These are phyloP conservation scores for Promerops cafer DNA, from an alignment of 2,113 vertebrate species.

Conservation along the genomic window DNA sequence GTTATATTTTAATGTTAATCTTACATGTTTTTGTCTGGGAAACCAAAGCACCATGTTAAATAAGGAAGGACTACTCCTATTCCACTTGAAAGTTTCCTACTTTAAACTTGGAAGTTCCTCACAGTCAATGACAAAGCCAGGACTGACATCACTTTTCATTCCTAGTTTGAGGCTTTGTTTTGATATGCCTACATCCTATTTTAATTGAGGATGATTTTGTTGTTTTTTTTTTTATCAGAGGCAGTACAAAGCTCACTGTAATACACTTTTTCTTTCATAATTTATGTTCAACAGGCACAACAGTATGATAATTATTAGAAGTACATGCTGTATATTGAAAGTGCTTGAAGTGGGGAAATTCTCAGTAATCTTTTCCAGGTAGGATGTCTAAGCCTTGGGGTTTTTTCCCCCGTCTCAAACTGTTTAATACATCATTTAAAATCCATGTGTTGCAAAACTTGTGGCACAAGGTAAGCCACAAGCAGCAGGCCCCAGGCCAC, in stretches of 20 bases:
- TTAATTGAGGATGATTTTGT: not conserved
- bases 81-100: not conserved
- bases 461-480: not conserved
- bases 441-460: not conserved
- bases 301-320: not conserved
- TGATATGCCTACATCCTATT: not conserved
- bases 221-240: not conserved
- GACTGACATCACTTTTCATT: not conserved
- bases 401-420: not conserved
- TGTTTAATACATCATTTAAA: not conserved
- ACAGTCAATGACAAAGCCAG: not conserved
- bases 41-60: accelerated
- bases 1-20: not conserved
- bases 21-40: not conserved
- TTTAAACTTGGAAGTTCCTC: not conserved
- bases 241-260: not conserved
- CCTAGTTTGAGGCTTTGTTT: not conserved
- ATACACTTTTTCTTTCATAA: not conserved
- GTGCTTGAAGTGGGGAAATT: not conserved
- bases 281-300: not conserved
- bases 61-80: not conserved
- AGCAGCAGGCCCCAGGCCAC: not conserved
- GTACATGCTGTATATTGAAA: not conserved
- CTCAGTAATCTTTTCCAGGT: not conserved
- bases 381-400: not conserved